Conservation (phyloP, 2,888 invertebrate genomes). For the Eilema caniola region DNA sequence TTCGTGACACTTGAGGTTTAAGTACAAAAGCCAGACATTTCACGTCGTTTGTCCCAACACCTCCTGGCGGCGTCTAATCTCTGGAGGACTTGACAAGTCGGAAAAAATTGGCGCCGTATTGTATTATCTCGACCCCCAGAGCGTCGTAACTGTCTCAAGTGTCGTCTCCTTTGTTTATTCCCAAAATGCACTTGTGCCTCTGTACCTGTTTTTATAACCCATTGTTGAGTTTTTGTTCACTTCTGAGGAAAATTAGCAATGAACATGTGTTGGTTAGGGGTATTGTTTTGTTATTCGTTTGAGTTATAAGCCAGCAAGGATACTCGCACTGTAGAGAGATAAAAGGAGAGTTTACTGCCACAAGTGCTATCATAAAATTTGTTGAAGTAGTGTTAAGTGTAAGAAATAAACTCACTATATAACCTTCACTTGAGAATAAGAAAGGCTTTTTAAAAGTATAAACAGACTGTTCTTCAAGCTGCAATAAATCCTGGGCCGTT, state of each 20-base stretch:
- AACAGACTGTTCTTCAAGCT: not conserved
- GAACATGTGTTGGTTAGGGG: constrained; percentile 66
- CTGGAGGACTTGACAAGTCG: constrained; percentile 51
- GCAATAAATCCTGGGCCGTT: not conserved
- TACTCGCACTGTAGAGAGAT: constrained; percentile 33
- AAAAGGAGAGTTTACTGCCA: constrained; percentile 36
- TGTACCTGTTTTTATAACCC: constrained; percentile 69
- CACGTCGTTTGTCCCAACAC: constrained; percentile 82
- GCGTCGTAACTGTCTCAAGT: constrained; percentile 70
- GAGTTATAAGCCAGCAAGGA: constrained; percentile 54
- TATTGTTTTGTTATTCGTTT: constrained; percentile 62
- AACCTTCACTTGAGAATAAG: not conserved
- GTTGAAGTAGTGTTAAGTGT: constrained; percentile 30
- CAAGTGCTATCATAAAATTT: constrained; percentile 41
- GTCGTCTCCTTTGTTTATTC: constrained; percentile 68
- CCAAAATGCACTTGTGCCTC: constrained; percentile 67
- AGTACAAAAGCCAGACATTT: constrained; percentile 82
- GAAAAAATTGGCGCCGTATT: constrained; percentile 83
- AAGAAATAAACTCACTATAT: not conserved
- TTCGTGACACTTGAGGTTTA: constrained; percentile 60
- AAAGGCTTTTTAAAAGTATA: not conserved
- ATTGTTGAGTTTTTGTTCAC: constrained; percentile 58
- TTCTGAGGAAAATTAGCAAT: constrained; percentile 69
- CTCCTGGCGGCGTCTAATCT: constrained; percentile 69
- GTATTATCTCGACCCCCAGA: constrained; percentile 65